These are phyloP conservation scores for Cuculus canorus DNA, from an alignment of 2,797 vertebrate species.

Conservation along the genomic window DNA sequence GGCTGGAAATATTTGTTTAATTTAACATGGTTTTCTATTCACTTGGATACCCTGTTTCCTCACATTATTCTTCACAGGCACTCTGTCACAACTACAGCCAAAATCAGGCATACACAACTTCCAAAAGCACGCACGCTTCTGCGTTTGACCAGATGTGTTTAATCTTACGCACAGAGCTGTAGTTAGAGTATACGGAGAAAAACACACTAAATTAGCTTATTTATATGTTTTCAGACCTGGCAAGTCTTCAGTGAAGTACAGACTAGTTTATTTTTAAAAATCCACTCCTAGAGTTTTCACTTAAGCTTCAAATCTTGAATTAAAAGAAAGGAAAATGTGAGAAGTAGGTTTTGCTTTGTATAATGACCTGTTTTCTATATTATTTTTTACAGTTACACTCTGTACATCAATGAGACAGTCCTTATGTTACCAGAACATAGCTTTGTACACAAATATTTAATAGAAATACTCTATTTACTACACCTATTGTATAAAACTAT, in stretches of 20 bases:
- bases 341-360: not conserved
- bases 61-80: not conserved
- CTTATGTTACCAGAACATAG: not conserved
- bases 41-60: not conserved
- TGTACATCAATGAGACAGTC: not conserved
- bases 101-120: not conserved
- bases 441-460: not conserved
- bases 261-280: not conserved
- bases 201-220: not conserved
- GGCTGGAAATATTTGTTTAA: not conserved
- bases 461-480: not conserved
- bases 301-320: not conserved
- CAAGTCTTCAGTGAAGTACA: not conserved
- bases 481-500: not conserved
- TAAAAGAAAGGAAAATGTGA: not conserved
- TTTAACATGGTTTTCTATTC: not conserved
- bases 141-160: not conserved
- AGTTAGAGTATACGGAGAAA: not conserved
- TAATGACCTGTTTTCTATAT: not conserved
- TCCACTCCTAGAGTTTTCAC: not conserved
- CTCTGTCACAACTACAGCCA: not conserved
- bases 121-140: not conserved
- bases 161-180: not conserved
- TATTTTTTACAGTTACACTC: not conserved
- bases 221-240: not conserved